Evolutionary conservation across 2,888 invertebrate species (phyloP), one percentile per base, ranked within the genome.

Genomic region (Clusia tigrina): DNA sequence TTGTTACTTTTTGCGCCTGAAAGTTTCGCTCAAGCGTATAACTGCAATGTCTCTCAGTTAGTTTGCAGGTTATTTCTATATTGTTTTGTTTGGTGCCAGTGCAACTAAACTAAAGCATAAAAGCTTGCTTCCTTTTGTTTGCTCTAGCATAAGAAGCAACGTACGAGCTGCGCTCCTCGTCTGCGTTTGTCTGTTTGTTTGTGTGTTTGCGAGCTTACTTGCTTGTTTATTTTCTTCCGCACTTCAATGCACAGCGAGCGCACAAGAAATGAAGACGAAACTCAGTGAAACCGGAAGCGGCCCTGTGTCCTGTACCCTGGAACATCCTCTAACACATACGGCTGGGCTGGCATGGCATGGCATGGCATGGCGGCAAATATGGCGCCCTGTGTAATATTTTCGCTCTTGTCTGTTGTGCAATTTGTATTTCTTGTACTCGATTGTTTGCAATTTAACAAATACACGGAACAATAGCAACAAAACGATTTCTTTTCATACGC

Each of bases 81-180:
- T 53, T 42, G 15, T 42, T 42, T 42, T 42, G n/a, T n/a, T n/a
- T 42, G 9, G 9, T 42, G n/a, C 42, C 3, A 15, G n/a, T 6
- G 15, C n/a, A 12, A 3, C 42, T 42, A 15, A 3, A 17, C 42
- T 69, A 71, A 74, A 70, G 73, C 77, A 76, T 76, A 77, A 74
- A 72, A 76, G 71, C n/a, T n/a, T 76, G 71, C 69, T 69, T 72
- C 70, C 70, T 74, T 70, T 70, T 69, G 67, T 74, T 64, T 73
- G 76, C 63, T 73, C 74, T 69, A 76, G 74, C 76, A 70, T 72
- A 70, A 77, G n/a, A n/a, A n/a, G n/a, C 76, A 77, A 74, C 74
- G 72, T 74, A 77, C 72, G n/a, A n/a, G n/a, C n/a, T n/a, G n/a
- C n/a, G n/a, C n/a, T n/a, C n/a, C n/a, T n/a, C n/a, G 76, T 73